Evolutionary conservation across 2,797 vertebrate genomes (phyloP).

Genomic region (Iguana delicatissima): DNA sequence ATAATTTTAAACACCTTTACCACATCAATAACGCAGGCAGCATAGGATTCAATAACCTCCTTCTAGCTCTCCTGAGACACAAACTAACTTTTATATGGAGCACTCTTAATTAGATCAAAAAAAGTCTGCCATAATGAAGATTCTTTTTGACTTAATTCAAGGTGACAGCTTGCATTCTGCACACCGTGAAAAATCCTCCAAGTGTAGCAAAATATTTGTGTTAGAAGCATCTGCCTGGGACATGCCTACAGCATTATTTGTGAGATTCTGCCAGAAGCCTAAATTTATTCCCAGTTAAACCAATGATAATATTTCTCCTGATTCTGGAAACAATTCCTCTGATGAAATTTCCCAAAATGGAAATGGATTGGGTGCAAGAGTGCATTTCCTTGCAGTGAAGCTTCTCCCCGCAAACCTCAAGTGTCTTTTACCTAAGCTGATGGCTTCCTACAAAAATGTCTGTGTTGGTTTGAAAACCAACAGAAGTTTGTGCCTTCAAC

Average conservation of each 20-base stretch:
- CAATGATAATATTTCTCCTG: conserved; percentile 14
- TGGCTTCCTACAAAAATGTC: neutral
- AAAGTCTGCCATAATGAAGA: conserved; percentile 31
- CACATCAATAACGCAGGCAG: conserved; percentile 28
- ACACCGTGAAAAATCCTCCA: neutral
- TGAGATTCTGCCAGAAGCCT: conserved; percentile 16
- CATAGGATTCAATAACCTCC: conserved; percentile 20
- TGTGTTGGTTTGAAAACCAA: neutral
- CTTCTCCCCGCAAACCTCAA: neutral
- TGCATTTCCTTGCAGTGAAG: neutral
- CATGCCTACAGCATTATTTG: conserved; percentile 1
- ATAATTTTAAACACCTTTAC: conserved; percentile 32
- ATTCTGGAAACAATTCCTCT: neutral
- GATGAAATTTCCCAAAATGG: neutral
- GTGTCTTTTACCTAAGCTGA: neutral
- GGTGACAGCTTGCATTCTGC: conserved; percentile 34
- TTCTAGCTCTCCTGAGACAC: neutral
- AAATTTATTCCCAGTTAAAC: conserved; percentile 23
- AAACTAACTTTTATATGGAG: neutral
- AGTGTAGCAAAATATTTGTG: conserved; percentile 23
- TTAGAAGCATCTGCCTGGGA: conserved; percentile 30
- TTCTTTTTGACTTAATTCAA: conserved; percentile 41
- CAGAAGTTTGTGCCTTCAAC: neutral
- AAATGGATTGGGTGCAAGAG: too few species aligned
- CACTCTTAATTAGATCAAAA: conserved; percentile 26